Percentiles rank a stretch among this genome's conserved stretches.
Evolutionary conservation across 2,888 invertebrate species (phyloP).

Genomic region (Quadroppia sp.): DNA sequence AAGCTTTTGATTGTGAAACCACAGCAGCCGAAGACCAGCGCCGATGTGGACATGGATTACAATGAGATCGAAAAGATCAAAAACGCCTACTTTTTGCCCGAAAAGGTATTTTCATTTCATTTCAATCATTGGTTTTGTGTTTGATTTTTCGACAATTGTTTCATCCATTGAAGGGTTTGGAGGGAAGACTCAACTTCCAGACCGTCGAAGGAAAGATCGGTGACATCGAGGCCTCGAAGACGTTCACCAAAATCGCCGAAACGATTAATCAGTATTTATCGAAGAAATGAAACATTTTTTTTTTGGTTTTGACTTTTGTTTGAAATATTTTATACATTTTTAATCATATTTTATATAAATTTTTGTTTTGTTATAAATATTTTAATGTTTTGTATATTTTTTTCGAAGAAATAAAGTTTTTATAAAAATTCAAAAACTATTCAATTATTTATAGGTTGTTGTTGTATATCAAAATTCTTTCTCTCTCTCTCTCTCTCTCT

Average conservation of each 20-base stretch:
- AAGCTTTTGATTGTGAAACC: not conserved
- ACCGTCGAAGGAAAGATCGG: not conserved
- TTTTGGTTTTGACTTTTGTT: too few relatives aligned
- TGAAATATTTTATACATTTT: too few relatives aligned
- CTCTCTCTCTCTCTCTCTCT: too few relatives aligned
- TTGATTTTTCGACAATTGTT: not conserved
- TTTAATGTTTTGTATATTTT: too few relatives aligned
- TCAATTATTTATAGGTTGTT: too few relatives aligned
- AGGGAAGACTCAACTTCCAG: not conserved
- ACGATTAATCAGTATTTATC: not conserved
- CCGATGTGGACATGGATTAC: not conserved
- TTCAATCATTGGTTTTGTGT: not conserved
- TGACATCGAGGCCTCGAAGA: too few relatives aligned
- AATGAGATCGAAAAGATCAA: not conserved
- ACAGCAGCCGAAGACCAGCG: not conserved
- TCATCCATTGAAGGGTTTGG: not conserved
- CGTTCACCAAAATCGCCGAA: not conserved
- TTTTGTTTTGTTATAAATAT: too few relatives aligned
- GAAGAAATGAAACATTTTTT: too few relatives aligned
- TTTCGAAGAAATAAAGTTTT: too few relatives aligned
- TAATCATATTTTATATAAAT: too few relatives aligned
- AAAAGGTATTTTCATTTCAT: not conserved
- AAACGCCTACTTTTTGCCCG: not conserved
- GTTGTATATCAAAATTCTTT: too few relatives aligned
- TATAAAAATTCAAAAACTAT: too few relatives aligned